Conservation (phyloP, 2,113 vertebrate genomes). For the Illadopsis cleaveri region DNA sequence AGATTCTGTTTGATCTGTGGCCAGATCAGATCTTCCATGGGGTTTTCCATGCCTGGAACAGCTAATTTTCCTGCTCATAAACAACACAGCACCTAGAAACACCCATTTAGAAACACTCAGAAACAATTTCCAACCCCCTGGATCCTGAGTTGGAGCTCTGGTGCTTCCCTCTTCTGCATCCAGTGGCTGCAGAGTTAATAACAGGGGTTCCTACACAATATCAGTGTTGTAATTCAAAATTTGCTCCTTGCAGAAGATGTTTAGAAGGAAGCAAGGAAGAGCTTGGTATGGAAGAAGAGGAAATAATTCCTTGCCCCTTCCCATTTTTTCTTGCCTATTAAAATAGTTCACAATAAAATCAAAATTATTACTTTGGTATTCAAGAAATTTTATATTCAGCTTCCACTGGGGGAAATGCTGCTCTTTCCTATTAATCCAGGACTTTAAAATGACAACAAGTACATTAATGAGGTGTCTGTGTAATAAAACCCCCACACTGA, state of each 20-base stretch:
- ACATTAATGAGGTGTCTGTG: background rate
- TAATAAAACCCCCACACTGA: background rate
- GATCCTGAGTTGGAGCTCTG: background rate
- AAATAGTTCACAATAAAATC: background rate
- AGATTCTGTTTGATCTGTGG: background rate
- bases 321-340: background rate
- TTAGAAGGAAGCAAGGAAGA: background rate
- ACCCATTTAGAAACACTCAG: background rate
- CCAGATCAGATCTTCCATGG: background rate
- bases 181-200: background rate
- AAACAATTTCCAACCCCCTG: background rate
- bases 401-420: background rate
- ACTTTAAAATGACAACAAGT: slow-evolving; percentile 14
- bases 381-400: background rate
- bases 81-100: background rate
- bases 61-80: background rate
- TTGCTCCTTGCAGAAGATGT: background rate
- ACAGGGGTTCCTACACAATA: background rate
- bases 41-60: background rate
- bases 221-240: background rate
- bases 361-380: slow-evolving; percentile 12
- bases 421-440: slow-evolving; percentile 11
- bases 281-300: background rate
- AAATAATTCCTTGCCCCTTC: background rate
- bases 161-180: background rate